Evolutionary conservation across 1,140 invertebrate genomes (phyloP), one percentile per base, ranked within the genome.

Genomic region (Antheraea pernyi): DNA sequence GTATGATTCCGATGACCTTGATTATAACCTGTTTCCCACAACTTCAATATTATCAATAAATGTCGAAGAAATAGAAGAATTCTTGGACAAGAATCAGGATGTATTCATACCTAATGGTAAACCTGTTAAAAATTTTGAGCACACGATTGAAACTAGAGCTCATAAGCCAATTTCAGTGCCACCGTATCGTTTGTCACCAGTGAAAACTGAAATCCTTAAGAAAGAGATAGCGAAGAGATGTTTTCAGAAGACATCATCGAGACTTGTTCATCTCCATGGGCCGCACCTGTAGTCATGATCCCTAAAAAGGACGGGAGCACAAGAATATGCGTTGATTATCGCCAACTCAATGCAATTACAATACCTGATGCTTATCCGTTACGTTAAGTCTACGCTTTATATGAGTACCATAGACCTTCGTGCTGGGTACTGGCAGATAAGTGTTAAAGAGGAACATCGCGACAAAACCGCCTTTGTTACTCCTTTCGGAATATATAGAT

Each of bases 381-480:
- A 18, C 3, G 72, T 94, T 10, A 81, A 79, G 9, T 78, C 80
- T 7, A 73, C 78, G 7, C 73, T 77, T 19, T 92, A 59, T 37
- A 78, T 80, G 76, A 69, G 58, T n/a, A 70, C 68, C 0, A 48
- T 82, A 7, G 92, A 93, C 69, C 64, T 89, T 16, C 72, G 74
- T 19, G 36, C 76, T 22, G 88, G 87, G 8, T 91, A 91, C 59
- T 86, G 78, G 70, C 89, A 91, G 69, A 75, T 92, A 6, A 68
- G 73, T 13, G 75, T 93, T 7, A 63, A 42, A 10, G 36, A 73
- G 9, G 69, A 75, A 30, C 81, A 89, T 68, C 66, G 76, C 8
- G 69, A 75, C 6, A 88, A 86, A 67, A 94, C 93, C 0, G 84
- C 82, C 0, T 92, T 93, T 66, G 77, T 83, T 0, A 85, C 84